These are phyloP conservation scores for Incurvaria masculella DNA, from an alignment of 2,888 invertebrate species.

Conservation along the genomic window DNA sequence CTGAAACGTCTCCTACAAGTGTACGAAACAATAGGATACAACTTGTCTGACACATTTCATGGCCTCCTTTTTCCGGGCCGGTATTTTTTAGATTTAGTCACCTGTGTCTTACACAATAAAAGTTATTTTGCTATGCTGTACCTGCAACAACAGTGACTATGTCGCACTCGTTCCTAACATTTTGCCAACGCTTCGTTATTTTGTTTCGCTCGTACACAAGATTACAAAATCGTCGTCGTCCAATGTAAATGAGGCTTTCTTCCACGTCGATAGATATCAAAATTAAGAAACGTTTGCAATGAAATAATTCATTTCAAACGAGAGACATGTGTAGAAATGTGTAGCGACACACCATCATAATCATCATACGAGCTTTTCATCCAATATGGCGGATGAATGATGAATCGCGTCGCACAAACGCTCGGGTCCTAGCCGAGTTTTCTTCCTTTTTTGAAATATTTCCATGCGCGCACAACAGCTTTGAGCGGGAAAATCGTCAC, in stretches of 20 bases:
- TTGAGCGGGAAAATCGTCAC: background rate
- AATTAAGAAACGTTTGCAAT: no score
- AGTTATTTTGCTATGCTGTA: no score
- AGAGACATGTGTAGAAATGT: background rate
- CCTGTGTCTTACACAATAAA: no score
- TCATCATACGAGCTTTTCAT: conserved; percentile 46
- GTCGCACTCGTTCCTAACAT: background rate
- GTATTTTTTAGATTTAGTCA: no score
- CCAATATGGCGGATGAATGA: conserved; percentile 41
- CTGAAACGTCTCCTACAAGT: background rate
- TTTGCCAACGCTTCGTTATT: background rate
- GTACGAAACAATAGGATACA: background rate
- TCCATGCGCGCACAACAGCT: background rate
- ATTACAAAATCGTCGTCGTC: no score
- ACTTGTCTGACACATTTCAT: background rate
- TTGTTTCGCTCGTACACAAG: background rate
- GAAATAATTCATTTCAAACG: background rate
- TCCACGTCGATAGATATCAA: no score
- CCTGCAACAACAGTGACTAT: background rate
- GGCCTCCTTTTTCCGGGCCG: no score
- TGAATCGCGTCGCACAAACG: conserved; percentile 27
- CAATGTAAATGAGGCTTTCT: no score
- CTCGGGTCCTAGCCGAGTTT: conserved; percentile 1
- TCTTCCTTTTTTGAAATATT: conserved; percentile 3
- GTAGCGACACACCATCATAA: conserved; percentile 28